Evolutionary conservation across 2,113 vertebrate species (phyloP), one percentile per base, ranked within the genome.

Genomic region (Saguinus imperator): DNA sequence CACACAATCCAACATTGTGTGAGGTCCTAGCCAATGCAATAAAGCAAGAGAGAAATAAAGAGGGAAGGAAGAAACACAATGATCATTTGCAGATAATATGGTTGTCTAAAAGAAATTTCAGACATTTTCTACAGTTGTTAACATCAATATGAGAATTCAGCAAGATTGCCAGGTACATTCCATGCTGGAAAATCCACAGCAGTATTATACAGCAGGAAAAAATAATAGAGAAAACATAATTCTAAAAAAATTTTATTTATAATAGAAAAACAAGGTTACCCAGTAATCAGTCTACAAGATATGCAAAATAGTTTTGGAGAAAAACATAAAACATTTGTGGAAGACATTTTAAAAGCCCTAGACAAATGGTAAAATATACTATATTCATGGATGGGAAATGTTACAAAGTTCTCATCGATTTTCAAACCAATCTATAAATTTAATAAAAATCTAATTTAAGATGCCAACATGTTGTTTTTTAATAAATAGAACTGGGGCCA

Each of bases 401-500:
- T 86, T 68, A 75, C 52, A 76, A 85, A 77, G 21, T 57, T 90
- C 20, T 7, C 40, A 61, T 80, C 37, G 37, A 17, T 58, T 97
- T 29, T 17, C 90, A 95, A 66, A 48, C 77, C 57, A 32, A 8
- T 93, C 25, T 83, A 57, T 84, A 96, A 48, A 87, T 93, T 79
- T 80, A 77, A 87, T 79, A 18, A 57, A 91, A 68, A 32, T 93
- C 27, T 77, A 70, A 70, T 27, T 92, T 76, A 94, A 94, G 83
- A 90, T 93, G 40, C 40, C 88, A 92, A 29, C 27, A 23, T 23
- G 9, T 61, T 37, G 21, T 37, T 90, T 90, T 91, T 84, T 20
- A 73, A 70, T 40, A 91, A 73, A 48, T 48, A 66, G 61, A 64
- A 32, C 61, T 64, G 27, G 61, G 29, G 12, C 27, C 6, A 12